Conservation (phyloP, 2,888 invertebrate species). For the Heliconius cydno region DNA sequence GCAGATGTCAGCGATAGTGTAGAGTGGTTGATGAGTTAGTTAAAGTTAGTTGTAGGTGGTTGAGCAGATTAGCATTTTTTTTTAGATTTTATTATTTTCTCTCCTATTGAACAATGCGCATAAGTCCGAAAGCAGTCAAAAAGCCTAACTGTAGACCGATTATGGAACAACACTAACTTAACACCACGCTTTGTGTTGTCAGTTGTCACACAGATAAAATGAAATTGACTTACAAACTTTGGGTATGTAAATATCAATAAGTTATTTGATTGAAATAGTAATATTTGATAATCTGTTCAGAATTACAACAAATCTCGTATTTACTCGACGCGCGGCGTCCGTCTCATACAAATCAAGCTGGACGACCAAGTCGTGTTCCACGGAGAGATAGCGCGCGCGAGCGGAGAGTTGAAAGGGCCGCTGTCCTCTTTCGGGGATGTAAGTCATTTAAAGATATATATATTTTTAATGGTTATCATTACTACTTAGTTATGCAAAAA, state of each 20-base stretch:
- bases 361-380: slow-evolving; percentile 88
- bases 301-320: slow-evolving; percentile 95
- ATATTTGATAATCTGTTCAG: slow-evolving; percentile 69
- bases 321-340: slow-evolving; percentile 90
- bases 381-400: slow-evolving; percentile 92
- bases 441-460: slow-evolving; percentile 56
- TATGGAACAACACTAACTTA: too few species aligned
- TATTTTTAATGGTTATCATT: too few species aligned
- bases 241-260: background rate
- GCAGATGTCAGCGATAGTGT: background rate
- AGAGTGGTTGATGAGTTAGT: too few species aligned
- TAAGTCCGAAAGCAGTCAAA: too few species aligned
- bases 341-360: slow-evolving; percentile 86
- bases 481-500: too few species aligned
- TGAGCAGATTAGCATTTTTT: too few species aligned
- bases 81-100: too few species aligned
- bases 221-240: background rate
- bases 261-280: too few species aligned
- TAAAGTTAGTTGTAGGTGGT: too few species aligned
- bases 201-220: background rate
- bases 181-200: background rate
- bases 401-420: slow-evolving; percentile 88
- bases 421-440: slow-evolving; percentile 89
- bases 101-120: too few species aligned
- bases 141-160: too few species aligned